phyloP scores from a whole-genome alignment of 2,888 invertebrate genomes.

The Beris morrisii region DNA sequence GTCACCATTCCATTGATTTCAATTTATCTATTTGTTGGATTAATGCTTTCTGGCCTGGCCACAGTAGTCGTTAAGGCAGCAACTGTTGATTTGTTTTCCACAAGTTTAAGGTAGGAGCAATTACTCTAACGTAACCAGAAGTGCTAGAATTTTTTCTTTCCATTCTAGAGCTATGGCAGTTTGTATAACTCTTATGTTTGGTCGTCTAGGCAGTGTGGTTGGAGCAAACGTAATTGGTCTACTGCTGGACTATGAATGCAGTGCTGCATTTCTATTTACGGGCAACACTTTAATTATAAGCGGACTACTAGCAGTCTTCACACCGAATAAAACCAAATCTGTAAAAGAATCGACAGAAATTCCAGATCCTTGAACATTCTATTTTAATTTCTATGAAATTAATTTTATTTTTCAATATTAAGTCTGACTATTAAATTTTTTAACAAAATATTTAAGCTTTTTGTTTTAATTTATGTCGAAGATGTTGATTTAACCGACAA shows the following conservation, averaged over 20 bases:
- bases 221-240: conserved; percentile 57
- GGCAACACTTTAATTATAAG: conserved; percentile 45
- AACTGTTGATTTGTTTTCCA: conserved; percentile 51
- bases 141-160: no score
- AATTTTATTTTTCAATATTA: no score
- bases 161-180: conserved; percentile 58
- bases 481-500: no score
- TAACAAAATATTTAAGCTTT: no score
- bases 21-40: conserved; percentile 46
- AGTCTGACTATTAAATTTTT: no score
- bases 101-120: conserved; percentile 47
- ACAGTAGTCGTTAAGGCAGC: conserved; percentile 50
- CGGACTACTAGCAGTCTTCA: conserved; percentile 45
- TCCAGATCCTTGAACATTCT: no score
- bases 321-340: conserved; percentile 40
- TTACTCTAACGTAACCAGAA: no score
- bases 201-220: conserved; percentile 57
- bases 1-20: conserved; percentile 45
- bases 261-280: conserved; percentile 52
- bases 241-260: conserved; percentile 56
- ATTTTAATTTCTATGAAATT: no score
- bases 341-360: no score
- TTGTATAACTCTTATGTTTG: conserved; percentile 60
- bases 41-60: conserved; percentile 47
- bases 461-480: no score